A percentile compares a stretch with the other conserved stretches of the same genome.
phyloP scores from a whole-genome alignment of 2,888 invertebrate species.

The Panorpa germanica region DNA sequence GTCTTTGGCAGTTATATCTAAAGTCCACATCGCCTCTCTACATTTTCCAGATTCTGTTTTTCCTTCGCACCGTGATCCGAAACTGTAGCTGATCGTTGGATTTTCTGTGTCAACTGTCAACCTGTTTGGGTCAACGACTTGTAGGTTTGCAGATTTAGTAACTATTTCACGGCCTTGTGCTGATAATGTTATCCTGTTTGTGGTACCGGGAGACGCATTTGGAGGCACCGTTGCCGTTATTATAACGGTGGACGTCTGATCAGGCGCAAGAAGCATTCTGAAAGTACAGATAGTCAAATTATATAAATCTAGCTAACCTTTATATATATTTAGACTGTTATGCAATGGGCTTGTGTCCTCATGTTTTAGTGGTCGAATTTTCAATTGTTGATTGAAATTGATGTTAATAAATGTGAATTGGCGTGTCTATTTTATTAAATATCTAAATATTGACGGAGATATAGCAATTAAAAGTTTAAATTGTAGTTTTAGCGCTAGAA shows the following conservation, averaged over 20 bases:
- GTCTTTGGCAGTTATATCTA: constrained; percentile 48
- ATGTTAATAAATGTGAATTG: no score
- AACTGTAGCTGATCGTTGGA: constrained; percentile 39
- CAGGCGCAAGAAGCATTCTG: constrained; percentile 12
- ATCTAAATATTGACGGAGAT: no score
- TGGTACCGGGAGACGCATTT: constrained; percentile 29
- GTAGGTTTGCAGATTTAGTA: constrained; percentile 24
- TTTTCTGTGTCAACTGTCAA: constrained; percentile 28
- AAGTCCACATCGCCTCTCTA: constrained; percentile 45
- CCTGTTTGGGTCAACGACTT: constrained; percentile 16
- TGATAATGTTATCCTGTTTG: constrained; percentile 42
- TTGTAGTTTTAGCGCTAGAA: no score
- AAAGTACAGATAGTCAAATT: constrained; percentile 1
- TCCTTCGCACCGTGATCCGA: constrained; percentile 42
- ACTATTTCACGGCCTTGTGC: constrained; percentile 25
- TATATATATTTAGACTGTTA: constrained; percentile 33
- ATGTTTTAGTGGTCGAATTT: no score
- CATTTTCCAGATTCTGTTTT: constrained; percentile 33
- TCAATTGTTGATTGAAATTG: no score
- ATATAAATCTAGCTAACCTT: constrained; percentile 23
- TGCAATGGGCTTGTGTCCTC: constrained; percentile 35
- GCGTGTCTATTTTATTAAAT: no score
- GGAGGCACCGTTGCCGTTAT: constrained; percentile 29
- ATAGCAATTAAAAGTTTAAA: no score
- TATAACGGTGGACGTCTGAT: constrained; percentile 34